Conservation (phyloP, 2,888 invertebrate genomes). For the Amitus sp. region DNA sequence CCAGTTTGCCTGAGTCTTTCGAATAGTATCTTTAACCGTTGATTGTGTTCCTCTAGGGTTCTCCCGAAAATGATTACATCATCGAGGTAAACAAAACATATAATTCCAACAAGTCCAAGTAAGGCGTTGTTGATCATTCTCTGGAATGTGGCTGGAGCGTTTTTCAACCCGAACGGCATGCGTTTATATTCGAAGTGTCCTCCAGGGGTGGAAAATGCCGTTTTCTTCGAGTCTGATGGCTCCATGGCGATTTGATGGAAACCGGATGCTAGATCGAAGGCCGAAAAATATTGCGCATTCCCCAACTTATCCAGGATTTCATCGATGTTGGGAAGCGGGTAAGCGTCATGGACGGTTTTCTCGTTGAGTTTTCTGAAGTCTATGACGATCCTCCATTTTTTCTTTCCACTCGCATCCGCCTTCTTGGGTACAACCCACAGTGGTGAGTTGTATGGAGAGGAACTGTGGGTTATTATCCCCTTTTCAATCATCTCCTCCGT, state of each 20-base stretch:
- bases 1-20: conserved; percentile 1
- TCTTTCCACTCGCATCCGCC: not conserved
- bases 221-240: conserved; percentile 47
- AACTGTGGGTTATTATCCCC: not conserved
- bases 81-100: conserved; percentile 42
- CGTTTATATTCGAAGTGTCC: conserved; percentile 48
- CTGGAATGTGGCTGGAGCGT: conserved; percentile 50
- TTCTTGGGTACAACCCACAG: conserved; percentile 1
- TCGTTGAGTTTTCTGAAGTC: not conserved
- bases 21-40: conserved; percentile 4
- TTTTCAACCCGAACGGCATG: conserved; percentile 53
- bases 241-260: conserved; percentile 48
- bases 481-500: not conserved
- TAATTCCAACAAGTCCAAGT: conserved; percentile 43
- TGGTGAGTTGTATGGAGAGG: not conserved
- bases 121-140: conserved; percentile 48
- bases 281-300: not conserved
- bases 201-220: conserved; percentile 50
- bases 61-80: conserved; percentile 19
- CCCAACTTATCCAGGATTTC: not conserved
- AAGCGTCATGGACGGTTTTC: not conserved
- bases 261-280: not conserved
- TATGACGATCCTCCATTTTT: not conserved
- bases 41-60: conserved; percentile 6
- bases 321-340: not conserved